Evolutionary conservation across 2,888 invertebrate genomes (phyloP).

Genomic region (Drosophila neoperkinsi): DNA sequence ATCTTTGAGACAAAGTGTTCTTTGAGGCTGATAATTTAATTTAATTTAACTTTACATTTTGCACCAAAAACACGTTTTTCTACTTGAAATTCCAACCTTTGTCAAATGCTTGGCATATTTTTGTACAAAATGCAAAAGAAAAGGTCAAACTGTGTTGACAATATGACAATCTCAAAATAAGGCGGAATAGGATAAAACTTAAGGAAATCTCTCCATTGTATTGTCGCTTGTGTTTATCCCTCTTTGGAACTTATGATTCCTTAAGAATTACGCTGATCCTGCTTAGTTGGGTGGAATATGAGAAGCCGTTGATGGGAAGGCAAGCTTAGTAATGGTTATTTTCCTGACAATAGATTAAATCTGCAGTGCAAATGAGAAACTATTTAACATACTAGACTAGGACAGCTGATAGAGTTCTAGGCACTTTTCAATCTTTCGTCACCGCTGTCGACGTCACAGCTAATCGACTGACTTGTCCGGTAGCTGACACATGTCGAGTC

Average conservation of each 20-base stretch:
- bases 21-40: background rate
- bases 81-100: background rate
- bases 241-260: conserved; percentile 14
- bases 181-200: background rate
- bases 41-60: background rate
- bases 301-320: background rate
- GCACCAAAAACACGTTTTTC: background rate
- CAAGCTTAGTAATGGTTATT: background rate
- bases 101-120: background rate
- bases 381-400: background rate
- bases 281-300: background rate
- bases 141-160: conserved; percentile 16
- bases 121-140: conserved; percentile 7
- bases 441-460: conserved; percentile 13
- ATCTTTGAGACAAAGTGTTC: background rate
- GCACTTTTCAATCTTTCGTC: conserved; percentile 6
- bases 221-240: conserved; percentile 14
- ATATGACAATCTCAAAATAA: background rate
- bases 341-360: background rate
- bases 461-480: conserved; percentile 30
- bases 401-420: background rate
- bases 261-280: conserved; percentile 23
- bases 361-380: background rate
- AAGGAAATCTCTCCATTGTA: conserved; percentile 1
- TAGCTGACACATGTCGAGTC: conserved; percentile 63